Evolutionary conservation across 2,888 invertebrate genomes (phyloP).

Genomic region (Agrilus biguttatus): DNA sequence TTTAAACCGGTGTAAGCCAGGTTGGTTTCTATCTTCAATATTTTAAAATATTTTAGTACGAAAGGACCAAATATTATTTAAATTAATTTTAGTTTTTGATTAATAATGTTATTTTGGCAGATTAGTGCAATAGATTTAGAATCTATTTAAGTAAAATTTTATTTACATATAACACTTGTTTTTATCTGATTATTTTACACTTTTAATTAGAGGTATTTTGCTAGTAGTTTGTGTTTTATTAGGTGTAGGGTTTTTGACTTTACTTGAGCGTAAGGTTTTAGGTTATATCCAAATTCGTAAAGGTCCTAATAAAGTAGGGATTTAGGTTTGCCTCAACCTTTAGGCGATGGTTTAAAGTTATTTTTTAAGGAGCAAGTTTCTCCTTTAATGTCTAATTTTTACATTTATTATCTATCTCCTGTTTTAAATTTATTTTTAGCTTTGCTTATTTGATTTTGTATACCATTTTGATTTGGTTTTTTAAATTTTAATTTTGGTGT

Average conservation of each 20-base stretch:
- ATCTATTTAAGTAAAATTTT: constrained; percentile 43
- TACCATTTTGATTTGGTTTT: constrained; percentile 40
- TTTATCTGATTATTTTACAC: constrained; percentile 17
- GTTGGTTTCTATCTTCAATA: constrained; percentile 70
- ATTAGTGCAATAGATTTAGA: constrained; percentile 59
- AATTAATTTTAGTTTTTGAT: constrained; percentile 33
- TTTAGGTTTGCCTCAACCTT: constrained; percentile 51
- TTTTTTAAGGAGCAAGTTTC: constrained; percentile 50
- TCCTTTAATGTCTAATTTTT: constrained; percentile 43
- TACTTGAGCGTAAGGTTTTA: constrained; percentile 57
- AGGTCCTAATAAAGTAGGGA: constrained; percentile 56
- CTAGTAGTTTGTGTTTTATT: constrained; percentile 46
- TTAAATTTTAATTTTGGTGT: constrained; percentile 42
- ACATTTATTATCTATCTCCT: constrained; percentile 45
- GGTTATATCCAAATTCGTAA: constrained; percentile 61
- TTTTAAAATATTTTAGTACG: constrained; percentile 54
- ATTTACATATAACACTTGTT: constrained; percentile 42
- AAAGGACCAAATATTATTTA: constrained; percentile 55
- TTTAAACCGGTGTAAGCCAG: constrained; percentile 76
- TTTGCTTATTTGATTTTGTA: constrained; percentile 42
- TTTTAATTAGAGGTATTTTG: constrained; percentile 28
- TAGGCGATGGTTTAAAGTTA: constrained; percentile 59
- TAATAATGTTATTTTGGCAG: constrained; percentile 44
- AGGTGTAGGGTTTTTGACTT: constrained; percentile 54
- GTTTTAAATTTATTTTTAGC: constrained; percentile 43